Evolutionary conservation across 2,888 invertebrate species (phyloP), one percentile per base, ranked within the genome.

Genomic region (Caenorhabditis uteleia): DNA sequence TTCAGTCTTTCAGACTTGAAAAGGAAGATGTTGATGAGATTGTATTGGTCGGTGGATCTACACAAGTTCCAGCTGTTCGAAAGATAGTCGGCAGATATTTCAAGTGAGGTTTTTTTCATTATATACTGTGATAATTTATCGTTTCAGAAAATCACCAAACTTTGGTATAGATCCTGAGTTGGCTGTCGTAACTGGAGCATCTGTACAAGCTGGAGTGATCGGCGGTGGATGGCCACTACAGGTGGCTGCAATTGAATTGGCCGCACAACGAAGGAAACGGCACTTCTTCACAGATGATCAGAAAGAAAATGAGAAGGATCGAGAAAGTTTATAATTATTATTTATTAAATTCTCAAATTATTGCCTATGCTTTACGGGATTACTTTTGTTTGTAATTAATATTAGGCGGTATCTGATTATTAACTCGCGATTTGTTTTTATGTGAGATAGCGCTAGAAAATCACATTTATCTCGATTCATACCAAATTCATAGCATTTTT

Each of bases 171-270:
- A 87, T 61, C 87, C 87, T 1, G 86, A 87, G 59, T 73, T 87
- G 43, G 86, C 87, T 2, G 86, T 87, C 0, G 86, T 83, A 2
- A 84, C 84, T 6, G 87, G 87, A 1, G 86, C 86, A 20, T 83
- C 86, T 6, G 84, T 86, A 25, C 87, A 87, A 70, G 86, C 86
- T 3, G 87, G 86, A 12, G 86, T 87, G 29, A 78, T 87, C 29
- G 86, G 86, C 21, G 86, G 86, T 7, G 85, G 85, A 75, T 87
- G 86, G 87, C 86, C 86, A 0, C 77, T 87, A 34, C 83, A 84
- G 49, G 86, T 87, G 7, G 77, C 82, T 1, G 82, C 82, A 6
- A 77, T 82, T 74, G 82, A 82, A 57, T 54, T 82, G 20, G 78
- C 77, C 4, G 53, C 74, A 12, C 73, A 72, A 36, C 56, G 70